phyloP scores from a whole-genome alignment of 2,797 vertebrate species.

The Muscicapa striata region DNA sequence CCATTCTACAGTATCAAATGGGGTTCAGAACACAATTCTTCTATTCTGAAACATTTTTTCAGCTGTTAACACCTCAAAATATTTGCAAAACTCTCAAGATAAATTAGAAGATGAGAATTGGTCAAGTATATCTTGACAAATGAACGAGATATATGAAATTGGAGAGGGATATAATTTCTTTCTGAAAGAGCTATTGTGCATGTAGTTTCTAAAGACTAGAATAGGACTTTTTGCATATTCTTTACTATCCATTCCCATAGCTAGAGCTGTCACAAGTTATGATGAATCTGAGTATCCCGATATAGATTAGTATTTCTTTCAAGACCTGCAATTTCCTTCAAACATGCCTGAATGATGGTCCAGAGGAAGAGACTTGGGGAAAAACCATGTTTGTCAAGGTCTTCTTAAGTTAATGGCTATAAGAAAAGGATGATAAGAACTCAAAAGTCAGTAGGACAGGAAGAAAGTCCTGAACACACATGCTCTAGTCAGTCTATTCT shows the following conservation, averaged over 20 bases:
- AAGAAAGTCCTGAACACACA: background rate
- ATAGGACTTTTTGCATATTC: background rate
- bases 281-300: background rate
- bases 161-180: conserved; percentile 1
- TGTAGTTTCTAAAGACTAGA: background rate
- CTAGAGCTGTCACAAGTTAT: background rate
- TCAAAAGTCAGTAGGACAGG: background rate
- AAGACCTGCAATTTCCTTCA: background rate
- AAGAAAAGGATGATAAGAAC: background rate
- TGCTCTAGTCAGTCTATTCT: background rate
- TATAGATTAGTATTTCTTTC: background rate
- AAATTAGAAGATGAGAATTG: background rate
- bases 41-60: background rate
- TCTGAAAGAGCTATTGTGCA: background rate
- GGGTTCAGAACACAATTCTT: background rate
- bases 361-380: background rate
- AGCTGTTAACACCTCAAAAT: conserved; percentile 15
- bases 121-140: conserved; percentile 22
- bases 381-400: background rate
- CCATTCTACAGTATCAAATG: background rate
- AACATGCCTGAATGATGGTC: background rate
- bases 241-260: background rate
- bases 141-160: background rate
- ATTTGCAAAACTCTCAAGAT: background rate
- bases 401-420: background rate